These are phyloP conservation scores for Sylvicola cinctus DNA, from an alignment of 2,888 invertebrate genomes.

Conservation along the genomic window DNA sequence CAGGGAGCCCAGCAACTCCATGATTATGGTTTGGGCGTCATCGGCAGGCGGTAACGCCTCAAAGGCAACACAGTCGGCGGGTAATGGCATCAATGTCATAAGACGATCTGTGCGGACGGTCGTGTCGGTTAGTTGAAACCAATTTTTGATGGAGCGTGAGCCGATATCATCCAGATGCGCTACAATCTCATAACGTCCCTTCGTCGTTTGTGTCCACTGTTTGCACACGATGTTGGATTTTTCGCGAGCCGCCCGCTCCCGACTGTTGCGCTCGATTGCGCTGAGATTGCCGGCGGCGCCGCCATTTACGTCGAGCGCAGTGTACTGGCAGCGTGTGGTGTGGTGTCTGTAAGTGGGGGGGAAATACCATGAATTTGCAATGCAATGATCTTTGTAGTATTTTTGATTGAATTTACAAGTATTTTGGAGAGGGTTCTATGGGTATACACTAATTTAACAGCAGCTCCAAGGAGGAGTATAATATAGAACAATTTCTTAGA, in stretches of 20 bases:
- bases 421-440: too few species aligned
- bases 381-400: too few species aligned
- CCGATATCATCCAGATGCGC: slow-evolving; percentile 67
- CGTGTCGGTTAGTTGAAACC: slow-evolving; percentile 76
- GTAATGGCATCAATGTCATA: slow-evolving; percentile 24
- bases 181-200: slow-evolving; percentile 53
- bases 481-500: too few species aligned
- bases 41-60: slow-evolving; percentile 34
- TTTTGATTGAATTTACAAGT: too few species aligned
- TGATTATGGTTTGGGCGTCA: slow-evolving; percentile 42
- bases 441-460: too few species aligned
- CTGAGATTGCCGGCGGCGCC: slow-evolving; percentile 25
- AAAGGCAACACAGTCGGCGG: slow-evolving; percentile 25
- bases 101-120: slow-evolving; percentile 34
- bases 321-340: slow-evolving; percentile 37
- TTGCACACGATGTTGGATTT: slow-evolving; percentile 43
- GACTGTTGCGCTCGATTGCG: slow-evolving; percentile 36
- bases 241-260: slow-evolving; percentile 41
- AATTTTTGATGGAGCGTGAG: slow-evolving; percentile 67
- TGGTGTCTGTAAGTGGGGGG: slow-evolving; percentile 10
- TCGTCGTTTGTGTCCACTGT: slow-evolving; percentile 30
- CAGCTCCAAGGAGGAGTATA: too few species aligned
- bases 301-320: slow-evolving; percentile 31
- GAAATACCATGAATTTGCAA: too few species aligned
- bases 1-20: slow-evolving; percentile 63